Evolutionary conservation across 2,888 invertebrate species (phyloP).

Genomic region (Embidobia sp.): DNA sequence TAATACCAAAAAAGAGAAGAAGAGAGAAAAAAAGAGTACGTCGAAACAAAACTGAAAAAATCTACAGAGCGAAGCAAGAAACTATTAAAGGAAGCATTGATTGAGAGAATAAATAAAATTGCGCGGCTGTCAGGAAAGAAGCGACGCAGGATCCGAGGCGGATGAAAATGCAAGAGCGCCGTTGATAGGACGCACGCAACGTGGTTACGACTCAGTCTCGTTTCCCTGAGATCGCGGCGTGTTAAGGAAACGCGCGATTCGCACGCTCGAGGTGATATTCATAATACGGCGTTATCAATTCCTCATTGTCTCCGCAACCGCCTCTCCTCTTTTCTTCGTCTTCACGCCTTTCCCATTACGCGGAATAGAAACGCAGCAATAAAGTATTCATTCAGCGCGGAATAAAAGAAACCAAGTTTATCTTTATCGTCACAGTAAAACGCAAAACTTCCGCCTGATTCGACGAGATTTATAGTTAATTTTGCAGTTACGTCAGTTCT

Average conservation of each 20-base stretch:
- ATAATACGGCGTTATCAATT: conserved; percentile 78
- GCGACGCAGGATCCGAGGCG: conserved; percentile 60
- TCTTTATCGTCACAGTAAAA: conserved; percentile 52
- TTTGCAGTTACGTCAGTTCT: conserved; percentile 11
- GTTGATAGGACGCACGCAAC: conserved; percentile 66
- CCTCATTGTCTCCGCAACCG: conserved; percentile 76
- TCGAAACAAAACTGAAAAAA: neutral
- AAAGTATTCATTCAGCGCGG: conserved; percentile 59
- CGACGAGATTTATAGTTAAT: conserved; percentile 29
- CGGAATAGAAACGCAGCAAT: conserved; percentile 59
- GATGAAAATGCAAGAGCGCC: conserved; percentile 63
- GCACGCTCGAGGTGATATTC: conserved; percentile 80
- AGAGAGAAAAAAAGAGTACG: no score
- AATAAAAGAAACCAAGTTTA: conserved; percentile 50
- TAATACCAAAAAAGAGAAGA: no score
- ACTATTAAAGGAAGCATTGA: no score
- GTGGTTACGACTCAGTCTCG: conserved; percentile 64
- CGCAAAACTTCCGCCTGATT: conserved; percentile 51
- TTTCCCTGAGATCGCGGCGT: conserved; percentile 68
- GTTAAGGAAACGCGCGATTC: conserved; percentile 77
- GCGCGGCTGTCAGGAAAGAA: conserved; percentile 1
- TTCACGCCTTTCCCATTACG: conserved; percentile 60
- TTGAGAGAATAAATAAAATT: neutral
- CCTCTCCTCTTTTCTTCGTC: conserved; percentile 41
- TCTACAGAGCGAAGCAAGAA: no score